These are phyloP conservation scores for Hartigia nigra DNA, from an alignment of 2,888 invertebrate genomes.

Conservation along the genomic window DNA sequence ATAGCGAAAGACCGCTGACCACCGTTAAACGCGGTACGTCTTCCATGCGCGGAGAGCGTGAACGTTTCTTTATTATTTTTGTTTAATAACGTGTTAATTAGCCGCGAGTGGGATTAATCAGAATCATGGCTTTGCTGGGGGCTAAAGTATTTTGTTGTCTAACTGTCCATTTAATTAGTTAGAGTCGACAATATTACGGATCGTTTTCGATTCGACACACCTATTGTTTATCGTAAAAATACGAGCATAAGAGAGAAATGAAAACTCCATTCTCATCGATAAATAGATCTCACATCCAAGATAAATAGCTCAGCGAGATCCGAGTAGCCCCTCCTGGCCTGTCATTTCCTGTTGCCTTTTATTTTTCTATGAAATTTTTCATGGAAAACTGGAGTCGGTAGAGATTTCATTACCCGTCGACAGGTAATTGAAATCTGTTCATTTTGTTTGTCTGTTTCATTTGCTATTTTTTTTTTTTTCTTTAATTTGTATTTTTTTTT, in stretches of 20 bases:
- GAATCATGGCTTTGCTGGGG: background rate
- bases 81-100: background rate
- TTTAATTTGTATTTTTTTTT: background rate
- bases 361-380: background rate
- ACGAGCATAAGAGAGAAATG: background rate
- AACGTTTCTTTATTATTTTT: background rate
- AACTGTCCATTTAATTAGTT: background rate
- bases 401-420: background rate
- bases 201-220: background rate
- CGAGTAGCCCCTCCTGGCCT: background rate
- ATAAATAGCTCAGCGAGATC: background rate
- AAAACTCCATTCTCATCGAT: background rate
- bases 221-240: background rate
- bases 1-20: background rate
- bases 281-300: background rate
- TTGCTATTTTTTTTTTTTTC: background rate
- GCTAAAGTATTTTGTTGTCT: constrained; percentile 8
- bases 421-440: background rate
- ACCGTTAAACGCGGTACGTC: background rate
- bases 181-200: background rate
- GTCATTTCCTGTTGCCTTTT: background rate
- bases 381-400: background rate
- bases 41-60: background rate
- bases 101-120: background rate
- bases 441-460: background rate